Conservation (phyloP, 2,888 invertebrate genomes). For the Hartigia nigra region DNA sequence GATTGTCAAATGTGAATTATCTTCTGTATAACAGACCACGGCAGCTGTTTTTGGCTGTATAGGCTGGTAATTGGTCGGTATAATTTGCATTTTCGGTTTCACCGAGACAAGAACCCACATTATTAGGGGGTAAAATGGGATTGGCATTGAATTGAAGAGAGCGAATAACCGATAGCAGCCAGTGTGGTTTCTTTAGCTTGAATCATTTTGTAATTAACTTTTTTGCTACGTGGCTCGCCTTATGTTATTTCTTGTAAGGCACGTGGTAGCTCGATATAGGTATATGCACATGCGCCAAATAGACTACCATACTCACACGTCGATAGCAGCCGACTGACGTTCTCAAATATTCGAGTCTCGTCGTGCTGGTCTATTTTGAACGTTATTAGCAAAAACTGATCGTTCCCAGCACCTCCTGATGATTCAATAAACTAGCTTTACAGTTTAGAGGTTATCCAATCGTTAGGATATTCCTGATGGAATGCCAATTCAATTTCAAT, state of each 20-base stretch:
- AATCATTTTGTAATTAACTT: slow-evolving; percentile 60
- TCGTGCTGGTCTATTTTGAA: background rate
- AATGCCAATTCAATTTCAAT: background rate
- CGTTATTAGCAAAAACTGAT: background rate
- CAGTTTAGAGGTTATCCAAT: background rate
- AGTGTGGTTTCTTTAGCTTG: slow-evolving; percentile 40
- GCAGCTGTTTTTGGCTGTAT: slow-evolving; percentile 45
- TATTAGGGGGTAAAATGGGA: slow-evolving; percentile 52
- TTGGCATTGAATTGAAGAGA: slow-evolving; percentile 47
- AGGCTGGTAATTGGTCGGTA: slow-evolving; percentile 40
- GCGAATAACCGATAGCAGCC: slow-evolving; percentile 14
- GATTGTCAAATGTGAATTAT: slow-evolving; percentile 23
- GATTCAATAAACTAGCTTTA: background rate
- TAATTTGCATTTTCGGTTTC: slow-evolving; percentile 60
- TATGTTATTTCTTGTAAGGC: background rate
- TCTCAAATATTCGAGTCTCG: background rate
- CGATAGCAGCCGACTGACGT: background rate
- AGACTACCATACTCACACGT: background rate
- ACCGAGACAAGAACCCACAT: slow-evolving; percentile 56
- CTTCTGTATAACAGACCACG: slow-evolving; percentile 22
- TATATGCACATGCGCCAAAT: background rate
- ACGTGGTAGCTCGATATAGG: background rate
- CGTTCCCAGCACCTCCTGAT: background rate
- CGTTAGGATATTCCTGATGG: background rate
- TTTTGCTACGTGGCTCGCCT: slow-evolving; percentile 41